Base-by-base conservation (phyloP, 2,888 invertebrate genomes). In the Ennomos fuscantarius region DNA sequence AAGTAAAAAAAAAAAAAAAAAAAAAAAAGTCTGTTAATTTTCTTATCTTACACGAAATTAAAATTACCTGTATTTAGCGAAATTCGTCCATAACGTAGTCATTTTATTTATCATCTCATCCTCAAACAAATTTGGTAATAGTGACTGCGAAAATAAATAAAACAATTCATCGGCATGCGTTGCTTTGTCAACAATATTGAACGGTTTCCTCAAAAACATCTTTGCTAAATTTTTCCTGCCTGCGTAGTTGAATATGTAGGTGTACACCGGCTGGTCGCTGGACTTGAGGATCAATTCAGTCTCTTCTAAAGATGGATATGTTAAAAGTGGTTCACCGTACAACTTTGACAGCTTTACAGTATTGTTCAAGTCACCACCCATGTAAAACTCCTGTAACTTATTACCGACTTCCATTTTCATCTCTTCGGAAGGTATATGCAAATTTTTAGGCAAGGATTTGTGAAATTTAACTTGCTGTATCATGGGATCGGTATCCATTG, bases 131-230 rank as follows among this genome's bases (percentile, higher is more conserved):
- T 70, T 60, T 0, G 79, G 72, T 0, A 78, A 1, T 0, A 76
- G 0, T 1, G 62, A 47, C 36, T 84, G 83, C 9, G 80, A 81
- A 60, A 90, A 90, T 31, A 91, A 52, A 55, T 90, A 91, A 39
- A 89, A 85, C 6, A 89, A 24, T 0, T 88, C 88, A 50, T 89
- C 88, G 8, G 80, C 87, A 47, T 89, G 89, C 1, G 87, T 79
- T 0, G 88, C 86, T 1, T 86, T 87, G 0, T 73, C 58, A 0
- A 72, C 62, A 0, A 55, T 61, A 1, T 59, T 60, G 36, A 75
- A 76, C 0, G 74, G 63, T 2, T 66, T 55, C 5, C 76, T 75
- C 1, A 69, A 42, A 0, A 63, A 37, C 1, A 76, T 32, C 63
- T 84, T 87, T 0, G 72, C 55, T 0, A 84, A 15, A 55, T 87